Base-by-base conservation (phyloP, 2,113 vertebrate genomes). In the Melospiza melodia region DNA sequence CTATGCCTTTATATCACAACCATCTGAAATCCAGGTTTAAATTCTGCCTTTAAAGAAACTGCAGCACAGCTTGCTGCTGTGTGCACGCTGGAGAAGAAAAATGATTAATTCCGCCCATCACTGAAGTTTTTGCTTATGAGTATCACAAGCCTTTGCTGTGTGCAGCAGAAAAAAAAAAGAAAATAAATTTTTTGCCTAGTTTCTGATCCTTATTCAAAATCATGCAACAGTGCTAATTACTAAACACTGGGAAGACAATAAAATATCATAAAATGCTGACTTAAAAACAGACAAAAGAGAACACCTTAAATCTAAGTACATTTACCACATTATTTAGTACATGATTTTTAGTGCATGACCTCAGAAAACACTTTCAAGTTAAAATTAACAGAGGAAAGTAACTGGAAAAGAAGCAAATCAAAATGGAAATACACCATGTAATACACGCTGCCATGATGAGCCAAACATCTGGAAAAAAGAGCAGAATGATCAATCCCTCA, bases 121-220 rank as follows among this genome's bases (percentile, higher is more conserved):
- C 82, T 80, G 81, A 84, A 87, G 46, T 96, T 95, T 93, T 93
- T 5, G 11, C 67, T 91, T 80, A 76, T 37, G 65, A 87, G 37
- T 55, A 93, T 74, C 59, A 89, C 28, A 93, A 95, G 82, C 62
- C 86, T 96, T 93, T 90, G 81, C 89, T 92, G 79, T 57, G 63
- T 68, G 80, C 49, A 93, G 85, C 85, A 95, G 83, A 93, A 94
- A 96, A 91, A 63, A 63, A 44, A 83, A 68, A 4, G 3, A 37
- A 92, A 61, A 66, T 44, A 5, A 83, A 69, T 96, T 96, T 91
- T 74, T 78, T 87, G 86, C 75, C 89, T 80, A 95, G 78, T 49
- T 96, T 96, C 71, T 89, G 96, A 93, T 79, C 48, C 71, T 89
- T 95, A 95, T 87, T 95, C 84, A 91, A 94, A 95, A 78, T 24